Conservation (phyloP, 1,140 invertebrate species). For the Arctopsyche grandis region DNA sequence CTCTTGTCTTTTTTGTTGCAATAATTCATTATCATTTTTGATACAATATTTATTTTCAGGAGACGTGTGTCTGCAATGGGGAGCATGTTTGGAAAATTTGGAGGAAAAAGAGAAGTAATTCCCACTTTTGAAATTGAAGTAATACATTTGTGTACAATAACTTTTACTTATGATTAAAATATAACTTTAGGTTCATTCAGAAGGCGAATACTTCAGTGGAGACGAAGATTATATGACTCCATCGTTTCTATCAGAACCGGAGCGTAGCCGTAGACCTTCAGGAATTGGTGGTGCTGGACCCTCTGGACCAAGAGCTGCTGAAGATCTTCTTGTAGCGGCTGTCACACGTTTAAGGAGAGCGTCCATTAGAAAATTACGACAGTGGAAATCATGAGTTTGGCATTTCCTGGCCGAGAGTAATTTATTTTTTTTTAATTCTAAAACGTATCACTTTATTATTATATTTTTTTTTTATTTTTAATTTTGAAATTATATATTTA, state of each 20-base stretch:
- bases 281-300: conserved; percentile 38
- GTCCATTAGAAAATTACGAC: conserved; percentile 76
- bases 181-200: conserved; percentile 75
- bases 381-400: conserved; percentile 80
- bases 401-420: conserved; percentile 58
- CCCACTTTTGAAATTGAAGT: conserved; percentile 6
- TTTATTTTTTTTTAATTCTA: neutral
- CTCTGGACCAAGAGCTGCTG: conserved; percentile 56
- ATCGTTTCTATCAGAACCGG: conserved; percentile 33
- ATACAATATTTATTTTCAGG: conserved; percentile 39
- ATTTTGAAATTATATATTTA: conserved; percentile 7
- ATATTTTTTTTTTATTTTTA: neutral
- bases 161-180: neutral
- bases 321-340: conserved; percentile 70
- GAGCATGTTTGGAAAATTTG: conserved; percentile 52
- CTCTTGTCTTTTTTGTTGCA: neutral
- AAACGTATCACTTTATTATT: neutral
- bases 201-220: conserved; percentile 75
- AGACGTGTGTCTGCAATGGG: conserved; percentile 50
- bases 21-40: too few species aligned
- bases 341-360: conserved; percentile 79
- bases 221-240: conserved; percentile 57
- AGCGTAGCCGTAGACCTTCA: conserved; percentile 27
- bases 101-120: conserved; percentile 48
- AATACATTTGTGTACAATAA: conserved; percentile 13